Evolutionary conservation across 2,888 invertebrate genomes (phyloP).

Genomic region (Perizoma affinitatum): DNA sequence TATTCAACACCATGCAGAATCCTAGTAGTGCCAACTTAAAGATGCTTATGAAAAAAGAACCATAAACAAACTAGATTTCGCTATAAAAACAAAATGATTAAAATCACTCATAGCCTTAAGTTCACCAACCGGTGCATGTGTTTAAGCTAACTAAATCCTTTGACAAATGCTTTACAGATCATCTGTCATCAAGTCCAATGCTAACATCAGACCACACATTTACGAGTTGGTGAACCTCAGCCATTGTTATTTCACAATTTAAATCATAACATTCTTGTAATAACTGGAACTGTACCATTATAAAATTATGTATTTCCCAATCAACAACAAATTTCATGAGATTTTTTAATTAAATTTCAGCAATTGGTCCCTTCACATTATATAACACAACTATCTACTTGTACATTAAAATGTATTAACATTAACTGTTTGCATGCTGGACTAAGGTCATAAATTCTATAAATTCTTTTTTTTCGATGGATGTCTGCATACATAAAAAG

Average conservation of each 20-base stretch:
- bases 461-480: too few species aligned
- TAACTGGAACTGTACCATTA: constrained; percentile 13
- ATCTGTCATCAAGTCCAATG: not conserved
- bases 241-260: constrained; percentile 29
- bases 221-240: not conserved
- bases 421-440: not conserved
- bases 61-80: too few species aligned
- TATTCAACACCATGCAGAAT: not conserved
- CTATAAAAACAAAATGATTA: constrained; percentile 3
- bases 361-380: constrained; percentile 22
- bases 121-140: too few species aligned
- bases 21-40: not conserved
- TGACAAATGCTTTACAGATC: too few species aligned
- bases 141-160: too few species aligned
- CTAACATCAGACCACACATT: too few species aligned
- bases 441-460: too few species aligned
- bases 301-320: constrained; percentile 8
- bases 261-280: constrained; percentile 14
- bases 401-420: constrained; percentile 7
- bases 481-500: too few species aligned
- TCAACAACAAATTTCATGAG: constrained; percentile 1
- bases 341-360: constrained; percentile 8
- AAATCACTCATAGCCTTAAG: constrained; percentile 6
- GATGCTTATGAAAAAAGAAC: constrained; percentile 11
- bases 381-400: constrained; percentile 4